Evolutionary conservation across 1,140 invertebrate species (phyloP).

Genomic region (Brachionus sp.): DNA sequence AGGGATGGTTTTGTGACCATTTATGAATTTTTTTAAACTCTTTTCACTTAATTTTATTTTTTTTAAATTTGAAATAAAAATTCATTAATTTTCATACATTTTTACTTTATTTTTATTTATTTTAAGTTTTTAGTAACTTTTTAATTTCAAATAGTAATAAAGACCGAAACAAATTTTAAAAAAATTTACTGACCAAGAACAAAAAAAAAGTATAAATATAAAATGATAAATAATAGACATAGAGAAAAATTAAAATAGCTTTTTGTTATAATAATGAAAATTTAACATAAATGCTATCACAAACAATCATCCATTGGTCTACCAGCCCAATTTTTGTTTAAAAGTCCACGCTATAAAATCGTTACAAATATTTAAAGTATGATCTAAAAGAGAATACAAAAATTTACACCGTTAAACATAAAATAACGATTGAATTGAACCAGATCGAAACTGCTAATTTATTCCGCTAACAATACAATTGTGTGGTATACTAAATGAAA

Average conservation of each 20-base stretch:
- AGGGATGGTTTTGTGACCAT: no score
- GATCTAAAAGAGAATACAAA: not conserved
- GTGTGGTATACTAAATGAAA: not conserved
- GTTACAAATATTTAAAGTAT: not conserved
- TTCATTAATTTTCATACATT: not conserved
- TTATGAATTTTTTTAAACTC: no score
- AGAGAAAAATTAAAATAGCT: not conserved
- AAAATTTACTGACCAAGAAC: not conserved
- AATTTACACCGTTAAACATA: not conserved
- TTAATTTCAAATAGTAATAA: not conserved
- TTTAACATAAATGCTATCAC: not conserved
- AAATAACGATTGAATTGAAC: not conserved
- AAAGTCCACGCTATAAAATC: not conserved
- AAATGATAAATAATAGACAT: slow-evolving; percentile 24
- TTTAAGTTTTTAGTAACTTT: not conserved
- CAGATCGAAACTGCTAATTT: not conserved
- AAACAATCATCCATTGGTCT: not conserved
- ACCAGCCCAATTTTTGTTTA: not conserved
- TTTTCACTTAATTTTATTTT: no score
- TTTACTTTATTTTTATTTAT: slow-evolving; percentile 23
- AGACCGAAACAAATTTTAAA: slow-evolving; percentile 27
- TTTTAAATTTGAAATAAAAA: not conserved
- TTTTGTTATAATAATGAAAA: slow-evolving; percentile 1
- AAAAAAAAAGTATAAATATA: not conserved
- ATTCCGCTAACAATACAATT: not conserved